These are phyloP conservation scores for Drosophila pectinifera DNA, from an alignment of 1,140 invertebrate species.

Conservation along the genomic window DNA sequence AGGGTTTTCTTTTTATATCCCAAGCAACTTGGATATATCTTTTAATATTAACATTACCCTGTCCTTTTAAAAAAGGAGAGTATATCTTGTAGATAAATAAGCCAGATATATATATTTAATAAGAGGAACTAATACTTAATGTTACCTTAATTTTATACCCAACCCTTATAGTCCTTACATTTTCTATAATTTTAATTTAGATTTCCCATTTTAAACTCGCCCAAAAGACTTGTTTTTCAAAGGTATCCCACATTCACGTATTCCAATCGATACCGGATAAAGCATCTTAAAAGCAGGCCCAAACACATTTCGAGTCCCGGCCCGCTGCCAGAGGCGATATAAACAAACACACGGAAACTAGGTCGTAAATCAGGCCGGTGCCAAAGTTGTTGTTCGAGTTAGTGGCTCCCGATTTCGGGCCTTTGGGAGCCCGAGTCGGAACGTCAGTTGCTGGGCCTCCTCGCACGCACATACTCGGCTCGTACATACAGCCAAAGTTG, in stretches of 20 bases:
- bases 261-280: conserved; percentile 39
- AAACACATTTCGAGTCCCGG: conserved; percentile 26
- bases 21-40: too few species aligned
- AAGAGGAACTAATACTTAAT: too few species aligned
- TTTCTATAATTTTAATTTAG: too few species aligned
- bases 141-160: too few species aligned
- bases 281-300: conserved; percentile 43
- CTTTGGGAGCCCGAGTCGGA: conserved; percentile 17
- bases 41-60: too few species aligned
- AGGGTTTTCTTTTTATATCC: too few species aligned
- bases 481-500: conserved; percentile 1
- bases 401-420: conserved; percentile 17
- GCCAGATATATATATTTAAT: too few species aligned
- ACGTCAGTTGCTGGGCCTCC: conserved; percentile 51
- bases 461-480: conserved; percentile 48
- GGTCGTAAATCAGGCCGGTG: conserved; percentile 72
- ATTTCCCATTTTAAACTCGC: too few species aligned
- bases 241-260: neutral
- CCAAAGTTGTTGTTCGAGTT: conserved; percentile 48
- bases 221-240: neutral
- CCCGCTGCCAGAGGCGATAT: conserved; percentile 35
- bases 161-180: too few species aligned
- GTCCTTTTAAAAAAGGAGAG: too few species aligned
- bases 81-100: too few species aligned
- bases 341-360: conserved; percentile 65